Percentiles rank a stretch among this genome's conserved stretches.
phyloP scores from a whole-genome alignment of 1,140 invertebrate species.

The Pristionchus pacificus region DNA sequence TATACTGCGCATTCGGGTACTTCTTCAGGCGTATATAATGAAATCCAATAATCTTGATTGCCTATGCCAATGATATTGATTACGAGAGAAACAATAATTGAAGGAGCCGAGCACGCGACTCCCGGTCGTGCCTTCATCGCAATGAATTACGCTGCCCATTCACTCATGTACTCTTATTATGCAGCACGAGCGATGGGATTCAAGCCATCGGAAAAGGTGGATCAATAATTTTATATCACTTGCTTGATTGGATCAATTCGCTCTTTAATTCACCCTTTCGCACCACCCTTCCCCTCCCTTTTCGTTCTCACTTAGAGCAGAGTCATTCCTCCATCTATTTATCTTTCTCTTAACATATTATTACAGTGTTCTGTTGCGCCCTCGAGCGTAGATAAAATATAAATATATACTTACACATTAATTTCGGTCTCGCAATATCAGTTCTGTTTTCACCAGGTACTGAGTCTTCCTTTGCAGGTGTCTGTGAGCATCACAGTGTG shows the following conservation, averaged over 20 bases:
- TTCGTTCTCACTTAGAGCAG: no score
- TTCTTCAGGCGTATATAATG: background rate
- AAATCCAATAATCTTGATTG: background rate
- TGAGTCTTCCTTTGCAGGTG: constrained; percentile 60
- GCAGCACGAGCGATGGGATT: constrained; percentile 81
- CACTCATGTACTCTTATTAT: constrained; percentile 96
- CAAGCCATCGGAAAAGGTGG: constrained; percentile 70
- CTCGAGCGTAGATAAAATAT: no score
- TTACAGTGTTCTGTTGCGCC: no score
- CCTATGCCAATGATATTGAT: background rate
- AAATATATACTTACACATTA: no score
- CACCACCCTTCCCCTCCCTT: no score
- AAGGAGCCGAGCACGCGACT: constrained; percentile 76
- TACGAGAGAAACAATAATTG: constrained; percentile 11
- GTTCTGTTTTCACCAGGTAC: no score
- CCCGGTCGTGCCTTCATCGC: constrained; percentile 93
- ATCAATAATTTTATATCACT: no score
- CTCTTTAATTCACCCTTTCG: no score
- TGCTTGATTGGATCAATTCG: no score
- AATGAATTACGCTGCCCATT: constrained; percentile 96
- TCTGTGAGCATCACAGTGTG: constrained; percentile 86
- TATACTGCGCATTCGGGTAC: constrained; percentile 94
- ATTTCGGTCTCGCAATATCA: no score
- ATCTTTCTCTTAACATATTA: no score
- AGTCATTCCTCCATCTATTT: no score